These are phyloP conservation scores for Aphidius colemani DNA, from an alignment of 2,888 invertebrate genomes.

Conservation along the genomic window DNA sequence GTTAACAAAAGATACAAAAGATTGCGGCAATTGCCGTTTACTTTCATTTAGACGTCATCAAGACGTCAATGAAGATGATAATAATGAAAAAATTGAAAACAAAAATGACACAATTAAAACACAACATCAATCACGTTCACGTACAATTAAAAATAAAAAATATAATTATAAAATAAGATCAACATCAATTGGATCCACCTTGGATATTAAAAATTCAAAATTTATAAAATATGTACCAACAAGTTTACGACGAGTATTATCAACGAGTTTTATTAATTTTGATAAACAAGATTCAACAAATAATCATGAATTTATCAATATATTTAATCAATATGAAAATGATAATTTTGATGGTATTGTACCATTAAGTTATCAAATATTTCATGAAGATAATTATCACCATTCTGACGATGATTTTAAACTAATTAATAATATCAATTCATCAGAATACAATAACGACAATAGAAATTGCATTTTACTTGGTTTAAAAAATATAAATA, in stretches of 20 bases:
- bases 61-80: slow-evolving; percentile 20
- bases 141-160: slow-evolving; percentile 16
- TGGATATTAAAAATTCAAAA: slow-evolving; percentile 23
- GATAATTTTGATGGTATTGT: slow-evolving; percentile 30
- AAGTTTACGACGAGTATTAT: slow-evolving; percentile 15
- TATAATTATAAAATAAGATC: slow-evolving; percentile 12
- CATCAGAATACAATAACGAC: slow-evolving; percentile 28
- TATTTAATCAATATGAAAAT: background rate
- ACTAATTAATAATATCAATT: background rate
- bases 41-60: slow-evolving; percentile 46
- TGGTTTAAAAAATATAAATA: slow-evolving; percentile 43
- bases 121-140: slow-evolving; percentile 18
- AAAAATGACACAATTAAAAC: slow-evolving; percentile 1
- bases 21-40: slow-evolving; percentile 55
- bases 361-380: slow-evolving; percentile 31
- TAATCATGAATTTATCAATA: background rate
- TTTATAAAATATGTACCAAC: slow-evolving; percentile 24
- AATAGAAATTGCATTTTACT: slow-evolving; percentile 52
- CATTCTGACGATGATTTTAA: slow-evolving; percentile 1
- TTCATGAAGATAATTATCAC: slow-evolving; percentile 18
- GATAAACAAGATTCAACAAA: slow-evolving; percentile 27
- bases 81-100: slow-evolving; percentile 6
- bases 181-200: slow-evolving; percentile 22
- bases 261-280: background rate
- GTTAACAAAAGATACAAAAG: slow-evolving; percentile 51